A percentile compares a stretch with the other conserved stretches of the same genome.
These are phyloP conservation scores for Lasiurus borealis DNA, from an alignment of 2,113 vertebrate species.

Conservation along the genomic window DNA sequence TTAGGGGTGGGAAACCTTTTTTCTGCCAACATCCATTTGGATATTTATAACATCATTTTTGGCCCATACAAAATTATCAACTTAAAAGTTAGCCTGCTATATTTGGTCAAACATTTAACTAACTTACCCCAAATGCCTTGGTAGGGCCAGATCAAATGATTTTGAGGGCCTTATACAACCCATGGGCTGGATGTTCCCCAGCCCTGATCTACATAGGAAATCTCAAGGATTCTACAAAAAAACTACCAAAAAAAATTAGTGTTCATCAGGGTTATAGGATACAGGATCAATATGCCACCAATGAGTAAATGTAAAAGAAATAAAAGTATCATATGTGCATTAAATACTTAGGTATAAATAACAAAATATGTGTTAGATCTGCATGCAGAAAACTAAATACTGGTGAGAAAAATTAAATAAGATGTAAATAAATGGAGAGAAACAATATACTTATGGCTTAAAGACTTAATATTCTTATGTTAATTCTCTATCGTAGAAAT, in stretches of 20 bases:
- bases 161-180: too few species aligned
- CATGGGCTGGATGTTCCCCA: too few species aligned
- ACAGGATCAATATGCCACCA: neutral
- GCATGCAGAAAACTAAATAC: neutral
- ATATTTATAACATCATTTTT: too few species aligned
- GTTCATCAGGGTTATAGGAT: neutral
- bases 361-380: neutral
- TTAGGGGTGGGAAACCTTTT: too few species aligned
- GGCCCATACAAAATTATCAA: too few species aligned
- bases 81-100: too few species aligned
- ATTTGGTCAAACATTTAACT: too few species aligned
- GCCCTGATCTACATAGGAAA: neutral
- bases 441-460: neutral
- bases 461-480: neutral
- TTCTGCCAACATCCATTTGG: too few species aligned
- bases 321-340: neutral
- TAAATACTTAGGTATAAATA: constrained; percentile 10
- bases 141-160: too few species aligned
- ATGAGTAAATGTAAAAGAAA: neutral
- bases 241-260: neutral
- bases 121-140: too few species aligned
- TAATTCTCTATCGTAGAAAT: neutral
- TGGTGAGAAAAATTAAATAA: neutral
- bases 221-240: neutral
- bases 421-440: neutral